phyloP scores from a whole-genome alignment of 2,113 vertebrate genomes.

The Thamnaconus septentrionalis region DNA sequence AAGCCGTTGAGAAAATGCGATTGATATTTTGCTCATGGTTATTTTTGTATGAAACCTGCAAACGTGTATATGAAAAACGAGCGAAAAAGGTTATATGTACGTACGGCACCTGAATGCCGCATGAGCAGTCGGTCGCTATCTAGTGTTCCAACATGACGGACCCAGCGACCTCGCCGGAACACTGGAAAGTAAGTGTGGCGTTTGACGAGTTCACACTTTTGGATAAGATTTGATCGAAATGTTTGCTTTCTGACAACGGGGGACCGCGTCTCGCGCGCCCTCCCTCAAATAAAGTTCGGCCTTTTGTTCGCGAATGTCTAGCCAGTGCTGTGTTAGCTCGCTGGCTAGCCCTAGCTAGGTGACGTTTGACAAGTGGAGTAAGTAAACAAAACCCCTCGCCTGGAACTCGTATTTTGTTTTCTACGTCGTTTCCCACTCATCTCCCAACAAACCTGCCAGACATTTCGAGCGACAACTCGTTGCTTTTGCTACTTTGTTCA shows the following conservation, averaged over 20 bases:
- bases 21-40: no score
- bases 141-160: conserved; percentile 75
- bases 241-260: no score
- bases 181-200: conserved; percentile 69
- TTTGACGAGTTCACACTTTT: background rate
- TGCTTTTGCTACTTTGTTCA: no score
- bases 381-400: conserved; percentile 43
- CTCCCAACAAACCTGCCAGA: no score
- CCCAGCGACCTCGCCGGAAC: conserved; percentile 69
- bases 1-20: no score
- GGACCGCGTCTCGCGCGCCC: no score
- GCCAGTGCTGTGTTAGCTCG: conserved; percentile 52
- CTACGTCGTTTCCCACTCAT: no score
- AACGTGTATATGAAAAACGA: no score
- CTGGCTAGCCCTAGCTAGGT: conserved; percentile 38
- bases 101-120: conserved; percentile 16
- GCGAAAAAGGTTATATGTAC: conserved; percentile 6
- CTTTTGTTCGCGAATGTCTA: background rate
- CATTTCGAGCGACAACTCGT: no score
- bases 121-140: conserved; percentile 5
- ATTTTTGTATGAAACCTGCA: no score
- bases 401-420: background rate
- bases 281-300: no score
- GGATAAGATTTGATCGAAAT: background rate
- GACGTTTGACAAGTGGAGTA: conserved; percentile 11